Percentiles rank a stretch among this genome's conserved stretches.
Evolutionary conservation across 2,113 vertebrate species (phyloP).

Genomic region (Lepidothrix coronata): DNA sequence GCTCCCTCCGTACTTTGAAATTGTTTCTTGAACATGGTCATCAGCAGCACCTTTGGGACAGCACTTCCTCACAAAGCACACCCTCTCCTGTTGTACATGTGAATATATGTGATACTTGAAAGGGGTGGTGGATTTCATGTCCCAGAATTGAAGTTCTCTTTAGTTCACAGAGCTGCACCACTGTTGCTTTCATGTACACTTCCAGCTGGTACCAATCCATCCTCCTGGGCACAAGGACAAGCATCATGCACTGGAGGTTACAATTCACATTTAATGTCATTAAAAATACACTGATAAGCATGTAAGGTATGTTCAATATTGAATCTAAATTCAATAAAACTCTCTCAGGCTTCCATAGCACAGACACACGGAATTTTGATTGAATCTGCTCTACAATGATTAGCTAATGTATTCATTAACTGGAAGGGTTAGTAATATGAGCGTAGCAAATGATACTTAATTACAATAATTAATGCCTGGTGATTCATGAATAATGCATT

Average conservation of each 20-base stretch:
- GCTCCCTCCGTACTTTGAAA: background rate
- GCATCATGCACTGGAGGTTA: conserved; percentile 4
- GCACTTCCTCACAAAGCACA: background rate
- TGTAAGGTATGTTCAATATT: conserved; percentile 38
- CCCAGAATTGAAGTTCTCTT: background rate
- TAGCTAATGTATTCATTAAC: conserved; percentile 63
- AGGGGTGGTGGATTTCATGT: background rate
- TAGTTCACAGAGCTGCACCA: background rate
- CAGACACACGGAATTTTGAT: conserved; percentile 11
- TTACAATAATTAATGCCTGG: conserved; percentile 69
- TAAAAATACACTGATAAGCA: conserved; percentile 48
- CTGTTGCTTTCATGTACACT: background rate
- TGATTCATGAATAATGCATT: conserved; percentile 67
- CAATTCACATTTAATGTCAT: background rate
- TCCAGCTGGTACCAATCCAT: background rate
- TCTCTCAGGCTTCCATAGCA: conserved; percentile 31
- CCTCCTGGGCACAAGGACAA: conserved; percentile 22
- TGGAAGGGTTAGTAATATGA: conserved; percentile 49
- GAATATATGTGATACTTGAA: background rate
- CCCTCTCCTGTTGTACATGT: background rate
- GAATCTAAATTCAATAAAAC: conserved; percentile 36
- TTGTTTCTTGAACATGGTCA: background rate
- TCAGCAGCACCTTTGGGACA: background rate
- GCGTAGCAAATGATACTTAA: conserved; percentile 55
- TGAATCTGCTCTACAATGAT: conserved; percentile 25